These are phyloP conservation scores for Garra rufa DNA, from an alignment of 2,113 vertebrate genomes.

Conservation along the genomic window DNA sequence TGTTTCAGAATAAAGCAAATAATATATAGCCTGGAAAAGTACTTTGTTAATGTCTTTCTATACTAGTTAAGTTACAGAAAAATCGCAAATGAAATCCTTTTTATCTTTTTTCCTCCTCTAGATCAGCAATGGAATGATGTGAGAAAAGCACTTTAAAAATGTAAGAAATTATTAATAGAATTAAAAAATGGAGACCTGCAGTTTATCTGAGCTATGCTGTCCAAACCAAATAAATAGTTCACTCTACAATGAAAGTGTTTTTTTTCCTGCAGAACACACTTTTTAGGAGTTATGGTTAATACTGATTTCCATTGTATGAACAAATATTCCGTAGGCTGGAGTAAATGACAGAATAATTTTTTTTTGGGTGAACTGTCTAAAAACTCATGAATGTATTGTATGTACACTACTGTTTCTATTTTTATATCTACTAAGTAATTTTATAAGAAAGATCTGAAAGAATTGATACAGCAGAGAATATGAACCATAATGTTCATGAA, in stretches of 20 bases:
- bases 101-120: too few species aligned
- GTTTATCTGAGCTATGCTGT: background rate
- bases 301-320: too few species aligned
- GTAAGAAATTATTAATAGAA: background rate
- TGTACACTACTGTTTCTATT: background rate
- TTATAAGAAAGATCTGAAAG: background rate
- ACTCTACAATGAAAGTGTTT: background rate
- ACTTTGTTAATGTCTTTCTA: background rate
- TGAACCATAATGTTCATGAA: background rate
- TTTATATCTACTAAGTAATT: background rate
- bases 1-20: too few species aligned
- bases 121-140: background rate
- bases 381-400: background rate
- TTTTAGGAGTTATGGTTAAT: too few species aligned
- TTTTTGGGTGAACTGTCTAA: background rate
- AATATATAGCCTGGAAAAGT: background rate
- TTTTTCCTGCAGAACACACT: background rate
- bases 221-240: background rate
- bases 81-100: background rate
- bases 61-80: background rate
- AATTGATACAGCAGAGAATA: background rate
- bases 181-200: background rate
- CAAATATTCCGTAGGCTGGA: background rate
- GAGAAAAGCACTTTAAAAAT: background rate
- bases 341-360: background rate